Evolutionary conservation across 2,797 vertebrate genomes (phyloP), one percentile per base, ranked within the genome.

Genomic region (Hyperoplus immaculatus): DNA sequence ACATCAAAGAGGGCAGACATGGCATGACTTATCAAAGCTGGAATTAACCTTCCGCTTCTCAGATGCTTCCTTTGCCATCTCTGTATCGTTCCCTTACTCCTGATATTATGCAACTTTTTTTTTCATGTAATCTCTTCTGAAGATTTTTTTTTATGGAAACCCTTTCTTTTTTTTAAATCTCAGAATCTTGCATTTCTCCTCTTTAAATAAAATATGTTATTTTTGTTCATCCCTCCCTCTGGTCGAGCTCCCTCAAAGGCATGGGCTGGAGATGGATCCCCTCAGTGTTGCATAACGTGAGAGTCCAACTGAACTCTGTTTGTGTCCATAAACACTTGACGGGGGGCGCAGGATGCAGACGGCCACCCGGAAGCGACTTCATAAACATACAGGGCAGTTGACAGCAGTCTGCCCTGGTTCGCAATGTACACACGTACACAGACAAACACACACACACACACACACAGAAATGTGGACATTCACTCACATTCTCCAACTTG

Each of bases 1-100:
- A 91, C 93, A 91, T 93, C 93, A 94, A 92, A 93, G 78, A 76
- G 77, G 54, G 72, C 73, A 81, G 81, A 85, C 75, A 53, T 65
- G 69, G 81, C 77, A 16, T 55, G 84, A 84, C 81, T 91, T 88
- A 87, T 87, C 86, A 86, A 89, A 90, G 85, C 71, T 18, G 29
- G 72, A 64, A 69, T 74, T 55, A 85, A 62, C 65, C 43, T 66
- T 66, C 16, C 59, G 43, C 63, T 49, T 60, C 57, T 59, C 54
- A 46, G 59, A 69, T 43, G 58, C 42, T 9, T 50, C 15, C 0
- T 29, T 21, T 55, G 29, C 29, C 29, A 29, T 55, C 13, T 12
- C 10, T 29, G 10, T 2, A 42, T 54, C 7, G 49, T 51, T 51
- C 7, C 29, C 38, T 55, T 16, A 63, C n/a, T 66, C 15, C 57